Evolutionary conservation across 2,113 vertebrate species (phyloP).

Genomic region (Lepidiolamprologus cunningtoni): DNA sequence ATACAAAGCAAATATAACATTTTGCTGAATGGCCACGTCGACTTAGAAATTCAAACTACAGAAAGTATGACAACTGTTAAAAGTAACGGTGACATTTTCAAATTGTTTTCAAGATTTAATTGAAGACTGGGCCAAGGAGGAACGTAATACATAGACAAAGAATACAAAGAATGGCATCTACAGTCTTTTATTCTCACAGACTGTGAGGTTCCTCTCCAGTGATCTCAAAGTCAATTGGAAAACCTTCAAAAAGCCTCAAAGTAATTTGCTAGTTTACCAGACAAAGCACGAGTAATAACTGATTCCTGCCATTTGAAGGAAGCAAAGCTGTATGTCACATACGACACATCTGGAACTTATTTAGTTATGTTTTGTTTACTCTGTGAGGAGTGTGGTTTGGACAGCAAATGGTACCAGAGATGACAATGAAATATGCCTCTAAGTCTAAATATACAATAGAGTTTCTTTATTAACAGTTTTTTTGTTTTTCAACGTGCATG

Average conservation of each 20-base stretch:
- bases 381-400: not conserved
- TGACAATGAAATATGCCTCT: not conserved
- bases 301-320: conserved; percentile 1
- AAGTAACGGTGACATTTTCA: not conserved
- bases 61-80: not conserved
- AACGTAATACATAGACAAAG: not conserved
- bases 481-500: not conserved
- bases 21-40: not conserved
- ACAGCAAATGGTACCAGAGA: not conserved
- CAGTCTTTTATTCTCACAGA: not conserved
- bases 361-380: not conserved
- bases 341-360: conserved; percentile 15
- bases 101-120: not conserved
- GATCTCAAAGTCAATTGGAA: conserved; percentile 24
- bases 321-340: not conserved
- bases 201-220: conserved; percentile 9
- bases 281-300: conserved; percentile 11
- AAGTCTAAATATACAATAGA: not conserved
- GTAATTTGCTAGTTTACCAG: conserved; percentile 19
- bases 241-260: not conserved
- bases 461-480: not conserved
- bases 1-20: not conserved
- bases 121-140: not conserved
- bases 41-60: not conserved
- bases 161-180: conserved; percentile 1